Base-by-base conservation (phyloP, 2,113 vertebrate genomes). In the Bostrychus sinensis region DNA sequence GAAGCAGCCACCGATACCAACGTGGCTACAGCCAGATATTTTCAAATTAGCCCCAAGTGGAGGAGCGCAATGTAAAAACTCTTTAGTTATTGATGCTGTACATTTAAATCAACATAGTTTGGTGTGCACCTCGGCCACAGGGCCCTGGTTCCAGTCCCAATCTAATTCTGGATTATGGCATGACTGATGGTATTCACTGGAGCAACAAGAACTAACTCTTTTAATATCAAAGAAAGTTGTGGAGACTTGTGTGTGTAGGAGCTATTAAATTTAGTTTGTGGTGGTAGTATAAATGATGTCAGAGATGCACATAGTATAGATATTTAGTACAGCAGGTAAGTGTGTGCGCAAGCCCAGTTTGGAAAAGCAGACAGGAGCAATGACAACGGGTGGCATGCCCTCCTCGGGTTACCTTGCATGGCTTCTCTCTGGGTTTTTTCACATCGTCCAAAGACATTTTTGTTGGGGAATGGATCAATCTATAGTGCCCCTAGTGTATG, bases 101-200 rank as follows among this genome's bases (percentile, higher is more conserved):
- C 25, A 56, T 76, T 61, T 28, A 32, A 55, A 54, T 72, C 48
- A 43, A 32, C 34, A 64, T 26, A 26, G 57, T 56, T 67, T 37
- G 26, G 50, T 36, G 25, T 37, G 32, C 16, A 22, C 9, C 42
- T 28, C 17, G 5, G 22, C 23, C 23, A 36, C 28, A 5, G 32
- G 36, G 50, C 43, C 12, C 55, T 53, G 6, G 48, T 28, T 51
- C 48, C 48, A n/a, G n/a, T 51, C 23, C 48, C 7, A 10, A 7
- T 17, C 2, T 30, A 25, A 30, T 28, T 28, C 48, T 16, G 48
- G 23, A 28, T 30, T 51, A 51, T 17, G 23, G 25, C 23, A n/a
- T 51, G 25, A 51, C 25, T 30, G 48, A 51, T 51, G 25, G 23
- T 28, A 28, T 51, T 48, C 45, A 48, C 16, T 25, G 45, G 22